Evolutionary conservation across 1,140 invertebrate species (phyloP), one percentile per base, ranked within the genome.

Genomic region (Achroia grisella): DNA sequence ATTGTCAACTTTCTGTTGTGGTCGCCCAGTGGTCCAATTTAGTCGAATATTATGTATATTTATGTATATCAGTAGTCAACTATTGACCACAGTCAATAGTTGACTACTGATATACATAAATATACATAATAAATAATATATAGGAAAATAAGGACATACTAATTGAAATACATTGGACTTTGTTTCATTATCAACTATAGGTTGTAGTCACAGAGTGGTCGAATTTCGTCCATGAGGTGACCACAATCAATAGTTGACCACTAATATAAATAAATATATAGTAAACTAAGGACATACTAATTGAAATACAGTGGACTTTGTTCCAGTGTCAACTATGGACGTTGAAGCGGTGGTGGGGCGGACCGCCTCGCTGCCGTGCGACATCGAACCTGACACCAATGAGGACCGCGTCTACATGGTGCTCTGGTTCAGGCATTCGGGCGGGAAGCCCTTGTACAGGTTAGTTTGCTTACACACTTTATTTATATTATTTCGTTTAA

Each of bases 321-420:
- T 90, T 90, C 44, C 88, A 93, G 93, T 92, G 52, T 89, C 90
- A 40, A 90, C 90, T 29, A 87, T 90, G 52, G 89, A 91, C 42
- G 93, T 95, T 54, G 93, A 92, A 54, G 93, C 93, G 9, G 94
- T 96, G 28, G 89, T 95, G 49, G 92, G 93, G 33, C 88, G 91
- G 42, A 92, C 89, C 44, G 93, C 93, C 46, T 90, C 90, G 41
- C 86, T 96, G 56, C 94, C 94, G 30, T 96, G 95, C 86, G 93
- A 95, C 86, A 94, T 95, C 65, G 91, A 93, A 71, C 91, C 93
- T 27, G 87, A 89, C 59, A 90, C 90, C 48, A 89, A 89, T 65
- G 92, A 94, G 58, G 95, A 96, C 73, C 87, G 93, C 52, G 93
- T 96, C 50, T 94, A 94, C 79, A 94, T 96, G 92, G 94, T 97